Conservation (phyloP, 2,113 vertebrate species). For the Phrynosoma blainvillii region DNA sequence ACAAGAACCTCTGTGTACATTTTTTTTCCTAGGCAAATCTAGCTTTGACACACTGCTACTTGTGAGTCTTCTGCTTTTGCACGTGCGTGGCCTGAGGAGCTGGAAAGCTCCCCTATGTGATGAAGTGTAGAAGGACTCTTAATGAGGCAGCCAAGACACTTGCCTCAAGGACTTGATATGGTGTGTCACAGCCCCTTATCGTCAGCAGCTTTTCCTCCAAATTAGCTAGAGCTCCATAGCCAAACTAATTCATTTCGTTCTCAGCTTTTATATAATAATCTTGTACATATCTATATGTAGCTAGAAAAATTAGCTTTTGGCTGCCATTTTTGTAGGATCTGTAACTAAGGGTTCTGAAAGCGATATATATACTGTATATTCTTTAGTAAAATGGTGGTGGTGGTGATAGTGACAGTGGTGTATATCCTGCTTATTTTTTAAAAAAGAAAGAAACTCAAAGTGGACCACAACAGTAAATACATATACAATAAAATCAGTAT, state of each 20-base stretch:
- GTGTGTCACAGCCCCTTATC: not conserved
- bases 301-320: slow-evolving; percentile 1
- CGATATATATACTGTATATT: not conserved
- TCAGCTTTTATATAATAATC: not conserved
- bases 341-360: not conserved
- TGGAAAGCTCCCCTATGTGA: slow-evolving; percentile 19
- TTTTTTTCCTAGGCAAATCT: not conserved
- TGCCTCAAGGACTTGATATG: slow-evolving; percentile 1
- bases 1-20: slow-evolving; percentile 11
- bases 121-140: not conserved
- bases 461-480: not conserved
- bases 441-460: not conserved
- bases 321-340: slow-evolving; percentile 19
- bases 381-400: slow-evolving; percentile 20
- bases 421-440: not conserved
- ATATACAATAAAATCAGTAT: too few relatives aligned
- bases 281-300: fast-evolving
- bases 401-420: too few relatives aligned
- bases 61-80: slow-evolving; percentile 9
- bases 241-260: not conserved
- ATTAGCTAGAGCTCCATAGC: slow-evolving; percentile 24
- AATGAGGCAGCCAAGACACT: slow-evolving; percentile 21
- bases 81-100: not conserved
- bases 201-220: slow-evolving; percentile 35
- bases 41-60: slow-evolving; percentile 13